Evolutionary conservation across 1,140 invertebrate genomes (phyloP).

Genomic region (Lutraria rhynchaena): DNA sequence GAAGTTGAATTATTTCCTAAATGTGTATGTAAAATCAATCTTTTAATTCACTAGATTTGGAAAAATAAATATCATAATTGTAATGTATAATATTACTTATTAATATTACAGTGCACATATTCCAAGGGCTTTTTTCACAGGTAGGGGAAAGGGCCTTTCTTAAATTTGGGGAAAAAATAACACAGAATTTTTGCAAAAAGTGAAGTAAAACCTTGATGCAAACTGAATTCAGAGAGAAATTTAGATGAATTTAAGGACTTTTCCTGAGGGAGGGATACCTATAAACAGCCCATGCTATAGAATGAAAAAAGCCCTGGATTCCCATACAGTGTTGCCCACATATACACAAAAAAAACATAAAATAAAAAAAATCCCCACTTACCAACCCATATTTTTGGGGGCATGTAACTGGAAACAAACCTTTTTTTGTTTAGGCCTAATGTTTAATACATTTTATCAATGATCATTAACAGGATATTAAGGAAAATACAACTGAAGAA

Average conservation of each 20-base stretch:
- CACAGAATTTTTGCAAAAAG: too few species aligned
- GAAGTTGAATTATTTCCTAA: slow-evolving; percentile 38
- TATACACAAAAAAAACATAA: neutral
- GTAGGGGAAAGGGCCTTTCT: neutral
- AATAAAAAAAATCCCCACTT: neutral
- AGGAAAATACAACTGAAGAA: neutral
- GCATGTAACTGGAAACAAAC: neutral
- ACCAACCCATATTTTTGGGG: neutral
- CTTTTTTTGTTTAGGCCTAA: neutral
- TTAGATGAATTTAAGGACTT: too few species aligned
- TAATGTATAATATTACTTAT: too few species aligned
- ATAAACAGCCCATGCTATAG: too few species aligned
- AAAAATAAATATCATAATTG: too few species aligned
- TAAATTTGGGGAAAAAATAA: neutral
- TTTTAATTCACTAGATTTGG: too few species aligned
- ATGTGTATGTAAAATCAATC: neutral
- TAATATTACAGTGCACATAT: neutral
- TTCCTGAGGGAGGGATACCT: too few species aligned
- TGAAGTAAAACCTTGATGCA: too few species aligned
- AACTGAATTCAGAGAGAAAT: too few species aligned
- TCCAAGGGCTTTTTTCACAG: neutral
- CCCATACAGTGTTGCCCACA: too few species aligned
- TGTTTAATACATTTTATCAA: neutral
- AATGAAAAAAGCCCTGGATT: too few species aligned
- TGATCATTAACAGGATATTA: neutral